Percentiles rank a stretch among this genome's conserved stretches.
Conservation (phyloP, 2,113 vertebrate species). For the Glaucomys volans region DNA sequence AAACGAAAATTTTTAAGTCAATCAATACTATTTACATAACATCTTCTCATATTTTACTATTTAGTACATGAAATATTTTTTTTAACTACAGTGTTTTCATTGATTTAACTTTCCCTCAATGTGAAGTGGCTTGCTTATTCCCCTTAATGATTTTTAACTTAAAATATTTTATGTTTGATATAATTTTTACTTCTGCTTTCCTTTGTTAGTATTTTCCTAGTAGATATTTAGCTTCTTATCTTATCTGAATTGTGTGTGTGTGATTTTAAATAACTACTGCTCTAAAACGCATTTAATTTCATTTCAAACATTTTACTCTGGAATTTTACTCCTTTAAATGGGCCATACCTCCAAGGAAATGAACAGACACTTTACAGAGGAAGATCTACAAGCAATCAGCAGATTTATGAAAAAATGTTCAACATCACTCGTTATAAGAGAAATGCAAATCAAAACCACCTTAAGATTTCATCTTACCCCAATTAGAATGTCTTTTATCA, state of each 20-base stretch:
- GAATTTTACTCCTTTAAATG: not conserved
- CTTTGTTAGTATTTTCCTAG: not conserved
- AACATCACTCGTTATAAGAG: too few relatives aligned
- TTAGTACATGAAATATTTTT: not conserved
- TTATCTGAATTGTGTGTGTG: not conserved
- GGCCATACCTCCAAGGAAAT: too few relatives aligned
- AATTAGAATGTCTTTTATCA: too few relatives aligned
- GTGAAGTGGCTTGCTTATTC: not conserved
- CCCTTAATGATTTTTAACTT: not conserved
- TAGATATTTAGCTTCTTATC: not conserved
- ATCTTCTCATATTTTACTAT: not conserved
- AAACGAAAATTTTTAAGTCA: not conserved
- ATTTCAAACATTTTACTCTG: not conserved
- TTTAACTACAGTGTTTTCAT: not conserved
- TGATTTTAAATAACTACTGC: not conserved
- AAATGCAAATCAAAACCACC: too few relatives aligned
- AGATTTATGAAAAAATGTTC: too few relatives aligned
- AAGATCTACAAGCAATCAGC: too few relatives aligned
- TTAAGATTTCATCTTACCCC: too few relatives aligned
- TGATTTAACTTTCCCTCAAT: not conserved
- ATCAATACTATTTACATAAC: not conserved
- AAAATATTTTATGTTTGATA: slow-evolving; percentile 3
- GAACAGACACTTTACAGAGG: too few relatives aligned
- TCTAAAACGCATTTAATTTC: not conserved
- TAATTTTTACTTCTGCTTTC: not conserved